Evolutionary conservation across 2,113 vertebrate species (phyloP), one percentile per base, ranked within the genome.

Genomic region (Sinocyclocheilus maitianheensis): DNA sequence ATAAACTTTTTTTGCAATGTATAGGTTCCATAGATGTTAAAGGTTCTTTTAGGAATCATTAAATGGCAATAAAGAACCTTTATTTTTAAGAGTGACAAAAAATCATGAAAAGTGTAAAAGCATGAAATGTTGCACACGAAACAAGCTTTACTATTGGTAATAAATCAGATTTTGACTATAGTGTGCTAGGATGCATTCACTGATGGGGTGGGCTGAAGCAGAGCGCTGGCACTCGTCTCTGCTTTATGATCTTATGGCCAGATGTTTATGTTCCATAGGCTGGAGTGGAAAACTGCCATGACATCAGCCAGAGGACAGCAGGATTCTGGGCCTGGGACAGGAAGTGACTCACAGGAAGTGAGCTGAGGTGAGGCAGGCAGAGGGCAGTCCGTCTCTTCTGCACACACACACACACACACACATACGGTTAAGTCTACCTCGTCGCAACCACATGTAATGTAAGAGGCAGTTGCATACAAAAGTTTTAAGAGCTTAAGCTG

Each of bases 291-390:
- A 93, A 92, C 92, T 94, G 92, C 93, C 94, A 93, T 95, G 93
- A 95, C 94, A 95, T 95, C 94, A 95, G 90, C 91, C 90, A 89
- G 89, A 91, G 90, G 90, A 92, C 90, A 91, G 94, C 92, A 92
- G 92, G 93, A 87, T 63, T 93, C 93, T 92, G 91, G 92, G 93
- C 92, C 90, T 18, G 90, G 92, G 91, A 94, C 93, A 94, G 94
- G 94, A 94, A 95, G 93, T 94, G 94, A 95, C 89, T 95, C 93
- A 95, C 89, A 91, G 93, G 93, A 93, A 94, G 94, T 89, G 90
- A 92, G 87, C 91, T 94, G 91, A 94, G 91, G 91, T 92, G 81
- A 94, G 90, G 72, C 83, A 90, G 85, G 78, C 83, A 88, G 80
- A 88, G 67, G 72, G 85, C 80, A 86, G 87, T 87, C 86, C 84